Conservation (phyloP, 2,113 vertebrate species). For the Grallaria varia region DNA sequence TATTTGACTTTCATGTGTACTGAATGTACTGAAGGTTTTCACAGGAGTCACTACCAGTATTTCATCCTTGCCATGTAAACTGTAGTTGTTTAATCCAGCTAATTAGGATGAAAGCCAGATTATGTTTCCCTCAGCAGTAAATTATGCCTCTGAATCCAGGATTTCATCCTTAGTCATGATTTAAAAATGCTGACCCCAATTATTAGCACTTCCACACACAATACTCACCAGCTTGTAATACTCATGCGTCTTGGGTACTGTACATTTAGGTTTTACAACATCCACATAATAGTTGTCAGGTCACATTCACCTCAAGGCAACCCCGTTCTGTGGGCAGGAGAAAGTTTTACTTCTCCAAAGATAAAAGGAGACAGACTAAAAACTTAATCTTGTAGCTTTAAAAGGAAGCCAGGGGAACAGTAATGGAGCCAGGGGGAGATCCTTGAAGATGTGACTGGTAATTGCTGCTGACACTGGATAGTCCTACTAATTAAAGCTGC, state of each 20-base stretch:
- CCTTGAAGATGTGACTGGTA: not conserved
- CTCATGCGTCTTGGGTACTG: not conserved
- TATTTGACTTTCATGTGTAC: not conserved
- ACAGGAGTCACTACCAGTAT: not conserved
- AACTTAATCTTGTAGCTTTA: not conserved
- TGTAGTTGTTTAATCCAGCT: not conserved
- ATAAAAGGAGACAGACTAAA: not conserved
- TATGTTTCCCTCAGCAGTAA: not conserved
- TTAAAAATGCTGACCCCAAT: not conserved
- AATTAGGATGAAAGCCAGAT: not conserved
- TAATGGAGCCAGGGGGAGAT: not conserved
- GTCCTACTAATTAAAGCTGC: not conserved
- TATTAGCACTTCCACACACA: not conserved
- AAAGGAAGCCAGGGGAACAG: not conserved
- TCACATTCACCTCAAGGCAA: not conserved
- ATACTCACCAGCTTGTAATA: not conserved
- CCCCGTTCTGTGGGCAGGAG: not conserved
- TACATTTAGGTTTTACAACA: not conserved
- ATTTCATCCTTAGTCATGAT: not conserved
- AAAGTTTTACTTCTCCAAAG: not conserved
- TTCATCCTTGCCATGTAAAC: not conserved
- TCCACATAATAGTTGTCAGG: not conserved
- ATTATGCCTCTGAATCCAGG: not conserved
- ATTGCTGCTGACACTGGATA: not conserved
- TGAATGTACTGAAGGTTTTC: not conserved